Evolutionary conservation across 2,888 invertebrate species (phyloP).

Genomic region (Microplitis manilae): DNA sequence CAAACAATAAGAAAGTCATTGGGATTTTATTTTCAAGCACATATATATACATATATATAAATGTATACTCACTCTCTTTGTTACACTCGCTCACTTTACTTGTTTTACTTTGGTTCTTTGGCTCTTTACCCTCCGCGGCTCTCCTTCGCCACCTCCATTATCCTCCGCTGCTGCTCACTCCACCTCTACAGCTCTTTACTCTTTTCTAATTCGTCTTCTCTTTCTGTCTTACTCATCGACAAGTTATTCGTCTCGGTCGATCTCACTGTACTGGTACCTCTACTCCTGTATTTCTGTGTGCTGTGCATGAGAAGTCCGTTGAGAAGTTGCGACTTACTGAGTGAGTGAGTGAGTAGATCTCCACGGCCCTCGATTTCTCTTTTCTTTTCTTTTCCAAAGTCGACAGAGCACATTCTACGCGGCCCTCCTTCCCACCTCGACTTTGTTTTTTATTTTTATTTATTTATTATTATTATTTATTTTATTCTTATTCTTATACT

Average conservation of each 20-base stretch:
- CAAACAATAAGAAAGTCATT: constrained; percentile 40
- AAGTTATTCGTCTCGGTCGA: constrained; percentile 45
- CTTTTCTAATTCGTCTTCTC: background rate
- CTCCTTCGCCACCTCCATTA: background rate
- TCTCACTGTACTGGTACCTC: constrained; percentile 45
- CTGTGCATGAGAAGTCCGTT: constrained; percentile 1
- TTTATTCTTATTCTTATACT: background rate
- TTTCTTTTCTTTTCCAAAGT: constrained; percentile 50
- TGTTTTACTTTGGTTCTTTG: background rate
- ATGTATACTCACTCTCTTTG: background rate
- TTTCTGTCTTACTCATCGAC: background rate
- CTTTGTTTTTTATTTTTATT: background rate
- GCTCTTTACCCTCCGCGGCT: background rate
- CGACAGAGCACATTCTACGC: constrained; percentile 22
- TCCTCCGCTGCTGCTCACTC: background rate
- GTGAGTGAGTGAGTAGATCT: constrained; percentile 21
- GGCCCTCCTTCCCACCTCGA: background rate
- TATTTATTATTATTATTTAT: background rate
- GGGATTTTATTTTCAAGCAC: constrained; percentile 30
- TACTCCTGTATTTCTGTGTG: background rate
- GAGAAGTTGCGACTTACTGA: background rate
- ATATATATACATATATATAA: background rate
- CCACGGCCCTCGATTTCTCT: constrained; percentile 57
- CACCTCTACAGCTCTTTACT: background rate
- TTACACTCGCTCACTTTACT: constrained; percentile 6